Conservation (phyloP, 1,140 invertebrate genomes). For the Aleiodes sp. region DNA sequence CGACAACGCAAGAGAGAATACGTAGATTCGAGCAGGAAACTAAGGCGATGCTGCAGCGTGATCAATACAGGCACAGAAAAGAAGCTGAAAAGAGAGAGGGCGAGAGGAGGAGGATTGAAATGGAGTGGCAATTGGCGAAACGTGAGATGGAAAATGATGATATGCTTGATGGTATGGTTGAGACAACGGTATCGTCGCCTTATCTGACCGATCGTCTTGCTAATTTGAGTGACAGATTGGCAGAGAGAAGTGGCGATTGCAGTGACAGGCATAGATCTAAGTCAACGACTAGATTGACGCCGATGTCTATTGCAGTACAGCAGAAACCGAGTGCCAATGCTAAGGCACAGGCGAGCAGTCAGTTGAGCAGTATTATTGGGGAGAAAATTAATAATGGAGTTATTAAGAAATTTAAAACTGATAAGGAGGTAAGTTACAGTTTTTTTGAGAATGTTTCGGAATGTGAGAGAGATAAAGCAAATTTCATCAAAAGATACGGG, state of each 20-base stretch:
- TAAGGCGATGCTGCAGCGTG: conserved; percentile 73
- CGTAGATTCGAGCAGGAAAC: conserved; percentile 78
- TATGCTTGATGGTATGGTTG: conserved; percentile 68
- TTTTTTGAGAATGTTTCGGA: not conserved
- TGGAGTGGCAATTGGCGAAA: conserved; percentile 71
- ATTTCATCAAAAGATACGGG: not conserved
- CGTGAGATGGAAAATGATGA: conserved; percentile 74
- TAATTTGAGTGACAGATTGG: conserved; percentile 36
- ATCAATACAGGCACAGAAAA: conserved; percentile 60
- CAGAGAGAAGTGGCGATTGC: conserved; percentile 28
- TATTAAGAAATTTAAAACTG: conserved; percentile 65
- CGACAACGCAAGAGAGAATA: conserved; percentile 73
- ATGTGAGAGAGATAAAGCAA: too few relatives aligned
- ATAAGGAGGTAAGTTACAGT: conserved; percentile 55
- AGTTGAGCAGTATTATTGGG: conserved; percentile 42
- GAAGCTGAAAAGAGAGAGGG: conserved; percentile 65
- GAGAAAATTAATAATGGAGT: conserved; percentile 54
- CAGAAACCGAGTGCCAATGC: conserved; percentile 45
- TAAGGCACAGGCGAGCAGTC: conserved; percentile 45
- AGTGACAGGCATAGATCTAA: conserved; percentile 38
- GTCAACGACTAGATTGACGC: conserved; percentile 42
- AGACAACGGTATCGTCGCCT: conserved; percentile 51
- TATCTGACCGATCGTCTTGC: conserved; percentile 48
- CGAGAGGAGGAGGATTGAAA: conserved; percentile 70
- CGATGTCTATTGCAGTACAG: conserved; percentile 50